phyloP scores from a whole-genome alignment of 2,797 vertebrate species.

The Cossypha niveicapilla region DNA sequence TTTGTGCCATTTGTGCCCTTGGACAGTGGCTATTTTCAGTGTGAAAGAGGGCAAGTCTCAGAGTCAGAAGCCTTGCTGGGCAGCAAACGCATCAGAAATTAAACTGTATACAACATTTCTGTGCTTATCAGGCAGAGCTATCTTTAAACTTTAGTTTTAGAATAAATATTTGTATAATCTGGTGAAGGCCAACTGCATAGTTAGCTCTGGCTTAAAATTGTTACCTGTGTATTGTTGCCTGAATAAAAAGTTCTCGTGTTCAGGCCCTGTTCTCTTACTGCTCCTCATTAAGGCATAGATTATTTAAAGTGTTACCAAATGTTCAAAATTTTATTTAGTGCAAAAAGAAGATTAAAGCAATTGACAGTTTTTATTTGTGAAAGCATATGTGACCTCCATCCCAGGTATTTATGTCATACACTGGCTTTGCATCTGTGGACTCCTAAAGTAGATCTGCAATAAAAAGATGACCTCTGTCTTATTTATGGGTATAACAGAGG shows the following conservation, averaged over 20 bases:
- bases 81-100: background rate
- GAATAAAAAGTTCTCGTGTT: background rate
- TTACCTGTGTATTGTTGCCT: background rate
- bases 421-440: background rate
- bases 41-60: background rate
- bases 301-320: background rate
- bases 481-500: background rate
- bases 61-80: background rate
- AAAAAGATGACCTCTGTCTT: background rate
- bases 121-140: background rate
- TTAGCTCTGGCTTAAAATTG: background rate
- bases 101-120: background rate
- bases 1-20: background rate
- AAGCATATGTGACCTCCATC: background rate
- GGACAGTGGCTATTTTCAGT: background rate
- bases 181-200: background rate
- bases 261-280: background rate
- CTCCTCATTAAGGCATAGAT: background rate
- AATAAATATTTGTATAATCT: constrained; percentile 11
- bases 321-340: background rate
- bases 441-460: background rate
- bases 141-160: background rate
- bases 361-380: constrained; percentile 18
- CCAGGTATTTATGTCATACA: background rate
- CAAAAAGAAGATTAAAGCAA: background rate